phyloP scores from a whole-genome alignment of 2,888 invertebrate genomes.

The Andrena dorsata region DNA sequence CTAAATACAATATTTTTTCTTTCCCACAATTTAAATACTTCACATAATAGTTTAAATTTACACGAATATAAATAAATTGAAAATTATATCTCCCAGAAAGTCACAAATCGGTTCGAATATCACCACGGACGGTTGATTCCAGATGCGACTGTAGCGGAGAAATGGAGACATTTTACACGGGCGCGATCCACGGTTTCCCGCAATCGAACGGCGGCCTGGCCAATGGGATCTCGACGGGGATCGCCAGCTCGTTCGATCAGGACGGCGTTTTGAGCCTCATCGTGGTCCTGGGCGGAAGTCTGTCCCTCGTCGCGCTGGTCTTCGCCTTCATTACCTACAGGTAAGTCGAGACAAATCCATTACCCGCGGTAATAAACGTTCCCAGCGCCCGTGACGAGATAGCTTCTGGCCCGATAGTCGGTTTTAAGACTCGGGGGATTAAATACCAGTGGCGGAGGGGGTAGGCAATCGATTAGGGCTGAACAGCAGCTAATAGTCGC shows the following conservation, averaged over 20 bases:
- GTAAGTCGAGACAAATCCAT: slow-evolving; percentile 83
- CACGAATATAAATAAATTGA: too few species aligned
- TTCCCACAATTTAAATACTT: too few species aligned
- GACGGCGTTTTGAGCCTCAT: slow-evolving; percentile 88
- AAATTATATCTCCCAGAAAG: too few species aligned
- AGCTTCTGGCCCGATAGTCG: neutral
- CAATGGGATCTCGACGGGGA: slow-evolving; percentile 81
- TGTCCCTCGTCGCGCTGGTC: slow-evolving; percentile 89
- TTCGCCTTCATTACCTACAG: slow-evolving; percentile 91
- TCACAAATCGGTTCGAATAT: too few species aligned
- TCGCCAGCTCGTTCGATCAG: slow-evolving; percentile 84
- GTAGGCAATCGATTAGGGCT: slow-evolving; percentile 17
- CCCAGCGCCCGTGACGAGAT: neutral
- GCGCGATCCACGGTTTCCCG: slow-evolving; percentile 81
- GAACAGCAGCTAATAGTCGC: neutral
- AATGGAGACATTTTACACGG: slow-evolving; percentile 83
- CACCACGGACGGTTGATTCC: neutral
- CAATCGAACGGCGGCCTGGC: slow-evolving; percentile 73
- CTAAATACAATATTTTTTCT: too few species aligned
- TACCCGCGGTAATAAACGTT: slow-evolving; percentile 4
- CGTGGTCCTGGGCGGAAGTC: slow-evolving; percentile 89
- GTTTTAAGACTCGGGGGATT: slow-evolving; percentile 14
- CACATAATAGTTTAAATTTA: too few species aligned
- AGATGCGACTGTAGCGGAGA: slow-evolving; percentile 50
- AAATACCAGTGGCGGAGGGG: neutral